A percentile compares a stretch with the other conserved stretches of the same genome.
Conservation (phyloP, 2,113 vertebrate genomes). For the Girardinichthys multiradiatus region DNA sequence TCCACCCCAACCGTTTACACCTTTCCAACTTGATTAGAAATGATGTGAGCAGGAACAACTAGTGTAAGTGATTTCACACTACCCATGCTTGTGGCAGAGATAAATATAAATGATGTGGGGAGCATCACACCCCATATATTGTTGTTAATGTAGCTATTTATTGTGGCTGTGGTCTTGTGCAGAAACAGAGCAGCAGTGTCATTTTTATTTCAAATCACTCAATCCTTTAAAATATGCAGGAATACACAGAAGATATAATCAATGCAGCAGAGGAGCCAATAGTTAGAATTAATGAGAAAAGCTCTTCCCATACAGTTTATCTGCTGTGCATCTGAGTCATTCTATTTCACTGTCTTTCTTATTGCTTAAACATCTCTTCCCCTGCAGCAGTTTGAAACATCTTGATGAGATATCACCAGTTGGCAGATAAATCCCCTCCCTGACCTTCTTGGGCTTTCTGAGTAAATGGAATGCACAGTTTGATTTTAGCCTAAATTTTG, state of each 20-base stretch:
- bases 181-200: conserved; percentile 27
- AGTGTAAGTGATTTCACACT: conserved; percentile 38
- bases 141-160: conserved; percentile 53
- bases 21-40: conserved; percentile 52
- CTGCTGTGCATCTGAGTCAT: conserved; percentile 75
- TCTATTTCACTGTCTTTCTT: conserved; percentile 81
- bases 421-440: conserved; percentile 61
- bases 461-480: conserved; percentile 36
- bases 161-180: conserved; percentile 34
- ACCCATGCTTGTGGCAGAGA: conserved; percentile 17
- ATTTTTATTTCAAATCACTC: conserved; percentile 49
- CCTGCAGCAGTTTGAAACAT: conserved; percentile 56
- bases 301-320: conserved; percentile 73
- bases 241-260: conserved; percentile 75
- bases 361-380: conserved; percentile 72
- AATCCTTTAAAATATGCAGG: conserved; percentile 64
- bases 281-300: conserved; percentile 75
- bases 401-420: conserved; percentile 62
- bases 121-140: conserved; percentile 11
- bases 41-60: conserved; percentile 34
- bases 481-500: conserved; percentile 42
- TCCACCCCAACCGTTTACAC: conserved; percentile 53
- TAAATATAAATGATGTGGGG: conserved; percentile 36
- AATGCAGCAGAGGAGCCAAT: conserved; percentile 67
- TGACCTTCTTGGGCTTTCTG: conserved; percentile 59